Base-by-base conservation (phyloP, 1,140 invertebrate species). In the Plectrocnemia conspersa region DNA sequence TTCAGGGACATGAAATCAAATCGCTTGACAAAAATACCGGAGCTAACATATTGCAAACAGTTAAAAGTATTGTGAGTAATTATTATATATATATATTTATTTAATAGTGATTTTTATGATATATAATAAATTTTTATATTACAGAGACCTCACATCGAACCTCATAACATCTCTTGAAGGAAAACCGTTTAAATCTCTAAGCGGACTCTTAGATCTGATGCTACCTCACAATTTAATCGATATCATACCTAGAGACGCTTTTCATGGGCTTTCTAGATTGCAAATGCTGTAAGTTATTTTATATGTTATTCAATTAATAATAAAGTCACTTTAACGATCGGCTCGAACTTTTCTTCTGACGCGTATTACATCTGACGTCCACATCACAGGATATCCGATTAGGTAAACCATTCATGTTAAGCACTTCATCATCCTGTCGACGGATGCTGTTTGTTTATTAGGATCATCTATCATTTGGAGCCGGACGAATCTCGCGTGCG, bases 91-190 rank as follows among this genome's bases (percentile, higher is more conserved):
- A 32, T 27, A 29, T 29, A 29, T 6, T 33, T 29, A 29, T 32
- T 15, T 11, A 44, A 44, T 22, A 19, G 4, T 27, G 25, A 29
- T 15, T 10, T 16, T 18, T 6, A 35, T 7, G 4, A 49, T 16
- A 22, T 15, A 49, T 4, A 36, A 38, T 38, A 18, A 13, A 36
- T 11, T 3, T 50, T 56, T 19, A 41, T 40, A 52, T 70, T 66
- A 54, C 74, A 97, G 93, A 66, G 90, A 96, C 74, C 76, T 97
- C 68, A 86, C 90, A 18, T 85, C 83, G 65, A 97, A 97, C 74
- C 71, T 77, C 62, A 90, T 97, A 62, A 71, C 73, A 25, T 77
- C 80, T 3, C 63, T 96, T 54, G 79, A 82, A 38, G 83, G 81
- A 6, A 76, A 77, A 21, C 79, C 82, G 0, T 93, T 96, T 67